These are phyloP conservation scores for Lasioglossum lativentre DNA, from an alignment of 2,888 invertebrate genomes.

Conservation along the genomic window DNA sequence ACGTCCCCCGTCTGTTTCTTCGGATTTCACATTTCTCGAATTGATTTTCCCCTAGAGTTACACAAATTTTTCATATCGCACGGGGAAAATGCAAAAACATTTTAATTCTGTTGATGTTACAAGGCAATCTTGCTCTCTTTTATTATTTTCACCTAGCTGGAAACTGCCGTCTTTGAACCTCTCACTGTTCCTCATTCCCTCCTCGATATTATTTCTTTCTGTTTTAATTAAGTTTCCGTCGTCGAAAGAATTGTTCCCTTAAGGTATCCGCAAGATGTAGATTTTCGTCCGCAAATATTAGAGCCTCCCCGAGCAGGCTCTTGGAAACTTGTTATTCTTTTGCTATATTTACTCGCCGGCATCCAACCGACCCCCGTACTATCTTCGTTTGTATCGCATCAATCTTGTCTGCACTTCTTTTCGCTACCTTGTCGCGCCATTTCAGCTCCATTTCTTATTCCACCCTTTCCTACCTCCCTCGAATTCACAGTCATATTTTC, in stretches of 20 bases:
- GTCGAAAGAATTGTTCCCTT: not conserved
- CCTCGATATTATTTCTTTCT: not conserved
- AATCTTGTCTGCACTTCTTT: not conserved
- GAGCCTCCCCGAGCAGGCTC: not conserved
- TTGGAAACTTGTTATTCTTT: not conserved
- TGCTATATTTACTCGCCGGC: not conserved
- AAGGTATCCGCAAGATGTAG: not conserved
- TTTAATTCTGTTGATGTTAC: not conserved
- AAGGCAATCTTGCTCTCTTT: not conserved
- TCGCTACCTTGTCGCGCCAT: constrained; percentile 1
- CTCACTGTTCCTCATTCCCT: not conserved
- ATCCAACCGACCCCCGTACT: not conserved
- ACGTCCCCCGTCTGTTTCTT: not conserved
- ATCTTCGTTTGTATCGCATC: not conserved
- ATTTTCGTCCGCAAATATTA: not conserved
- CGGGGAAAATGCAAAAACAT: not conserved
- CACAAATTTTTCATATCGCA: not conserved
- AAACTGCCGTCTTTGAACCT: not conserved
- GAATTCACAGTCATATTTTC: not conserved
- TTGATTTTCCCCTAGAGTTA: not conserved
- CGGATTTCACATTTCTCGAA: not conserved
- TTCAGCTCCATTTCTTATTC: not conserved
- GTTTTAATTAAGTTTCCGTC: not conserved
- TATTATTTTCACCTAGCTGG: not conserved
- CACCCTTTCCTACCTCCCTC: not conserved